These are phyloP conservation scores for Diplolepis rosae DNA, from an alignment of 2,888 invertebrate species.

Conservation along the genomic window DNA sequence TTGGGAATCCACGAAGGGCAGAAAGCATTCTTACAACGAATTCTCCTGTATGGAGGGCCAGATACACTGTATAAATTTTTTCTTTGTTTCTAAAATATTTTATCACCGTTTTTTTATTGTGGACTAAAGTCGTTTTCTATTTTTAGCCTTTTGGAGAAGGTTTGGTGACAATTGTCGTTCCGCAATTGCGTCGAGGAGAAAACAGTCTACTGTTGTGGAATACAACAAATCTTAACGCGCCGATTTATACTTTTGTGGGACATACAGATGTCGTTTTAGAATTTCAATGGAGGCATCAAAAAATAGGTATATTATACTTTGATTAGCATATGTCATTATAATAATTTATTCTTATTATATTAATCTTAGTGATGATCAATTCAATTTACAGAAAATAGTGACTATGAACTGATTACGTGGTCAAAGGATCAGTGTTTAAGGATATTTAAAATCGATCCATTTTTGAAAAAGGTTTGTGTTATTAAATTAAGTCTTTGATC, in stretches of 20 bases:
- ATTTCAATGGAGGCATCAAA: conserved; percentile 92
- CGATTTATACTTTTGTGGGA: conserved; percentile 94
- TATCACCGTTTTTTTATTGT: neutral
- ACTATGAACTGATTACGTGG: conserved; percentile 94
- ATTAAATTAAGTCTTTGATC: conserved; percentile 25
- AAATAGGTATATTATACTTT: conserved; percentile 63
- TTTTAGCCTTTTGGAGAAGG: conserved; percentile 92
- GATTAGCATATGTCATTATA: too few species aligned
- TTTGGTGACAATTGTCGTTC: conserved; percentile 92
- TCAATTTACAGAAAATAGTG: conserved; percentile 75
- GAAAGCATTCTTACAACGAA: conserved; percentile 90
- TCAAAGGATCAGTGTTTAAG: conserved; percentile 94
- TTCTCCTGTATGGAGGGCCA: conserved; percentile 93
- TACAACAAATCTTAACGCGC: conserved; percentile 80
- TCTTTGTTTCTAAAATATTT: neutral
- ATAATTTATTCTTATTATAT: too few species aligned
- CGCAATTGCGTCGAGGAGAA: conserved; percentile 91
- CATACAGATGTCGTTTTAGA: conserved; percentile 96
- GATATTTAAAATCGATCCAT: conserved; percentile 92
- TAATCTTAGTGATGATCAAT: neutral
- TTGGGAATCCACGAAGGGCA: conserved; percentile 87
- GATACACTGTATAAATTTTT: conserved; percentile 81
- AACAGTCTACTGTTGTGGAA: conserved; percentile 88
- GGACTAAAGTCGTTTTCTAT: conserved; percentile 36
- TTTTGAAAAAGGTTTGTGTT: conserved; percentile 80